Base-by-base conservation (phyloP, 2,797 vertebrate genomes). In the Chaenodraco wilsoni region DNA sequence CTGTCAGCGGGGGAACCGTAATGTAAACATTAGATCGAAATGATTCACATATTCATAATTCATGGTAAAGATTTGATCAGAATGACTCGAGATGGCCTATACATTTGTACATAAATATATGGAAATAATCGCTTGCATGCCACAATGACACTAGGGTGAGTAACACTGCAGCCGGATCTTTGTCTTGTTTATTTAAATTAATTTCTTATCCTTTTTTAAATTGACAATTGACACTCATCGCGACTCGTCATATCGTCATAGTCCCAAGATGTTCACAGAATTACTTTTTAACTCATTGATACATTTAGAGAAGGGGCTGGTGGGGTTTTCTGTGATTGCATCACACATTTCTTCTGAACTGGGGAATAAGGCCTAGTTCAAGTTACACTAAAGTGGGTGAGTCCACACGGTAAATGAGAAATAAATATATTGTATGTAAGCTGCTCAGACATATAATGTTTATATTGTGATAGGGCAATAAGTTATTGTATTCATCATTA, bases 301-400 rank as follows among this genome's bases (percentile, higher is more conserved):
- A 83, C 76, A 88, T 86, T 78, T 74, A 76, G 70, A 84, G 66
- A 78, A 71, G 73, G 80, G 82, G 69, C 72, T 87, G 67, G 2
- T 78, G 87, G 89, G 89, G 86, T 58, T 88, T 89, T 90, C 85
- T 88, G 56, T 82, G 48, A 77, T 91, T 91, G 86, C 88, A 81
- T 85, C 85, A 92, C 46, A 68, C 48, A 41, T 83, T 89, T 88
- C 84, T 83, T 80, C 55, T 78, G 74, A 87, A 78, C 50, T 16
- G 8, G 13, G 4, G 43, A 69, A 16, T 41, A 23, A 23, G 19
- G n/a, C 48, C 45, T 44, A 50, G 6, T 43, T 72, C 44, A 54
- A 37, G 48, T 65, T 65, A 58, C 17, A 59, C 11, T 37, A 2
- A 71, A 14, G 37, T 17, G 44, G 17, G 55, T 43, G 45, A 37